Evolutionary conservation across 2,797 vertebrate species (phyloP), one percentile per base, ranked within the genome.

Genomic region (Clarias fuscus): DNA sequence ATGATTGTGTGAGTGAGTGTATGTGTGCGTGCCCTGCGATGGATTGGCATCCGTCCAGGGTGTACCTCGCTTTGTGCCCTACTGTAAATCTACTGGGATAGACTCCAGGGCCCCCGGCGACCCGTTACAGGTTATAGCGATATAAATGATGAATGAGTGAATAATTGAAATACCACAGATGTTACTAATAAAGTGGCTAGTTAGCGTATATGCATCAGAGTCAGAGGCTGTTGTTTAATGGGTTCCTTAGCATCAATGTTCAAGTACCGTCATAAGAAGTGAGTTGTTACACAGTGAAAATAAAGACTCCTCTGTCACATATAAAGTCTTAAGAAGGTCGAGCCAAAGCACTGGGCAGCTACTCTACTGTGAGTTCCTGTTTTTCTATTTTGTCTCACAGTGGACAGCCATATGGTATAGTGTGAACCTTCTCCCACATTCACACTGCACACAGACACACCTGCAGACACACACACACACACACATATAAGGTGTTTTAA

Each of bases 311-410:
- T 53, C 13, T 65, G 68, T 62, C 37, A 24, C 18, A 53, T 13
- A 37, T 33, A 27, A 86, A 48, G 70, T 73, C 43, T 65, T 64
- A 64, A 30, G 37, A 83, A 83, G 85, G 58, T 70, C 13, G 61
- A 83, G 85, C 82, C 82, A 84, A 87, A 56, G 86, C 58, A 73
- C 76, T 67, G 68, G 68, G 27, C 59, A 75, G 82, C 43, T 71
- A 62, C 61, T 82, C 53, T 27, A 30, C 40, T 43, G 65, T 37
- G 43, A 43, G 72, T 67, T 43, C 68, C 56, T 88, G 85, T 80
- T 87, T 88, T 76, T 75, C 85, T 85, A 56, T 85, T 89, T 86
- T 84, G 78, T 88, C 68, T 86, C 86, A 75, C 81, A 86, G 78
- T 88, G 75, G 85, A 85, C 78, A 87, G 56, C 83, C 81, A 89